A percentile compares a stretch with the other conserved stretches of the same genome.
Conservation (phyloP, 2,113 vertebrate species). For the Ceyx melanurus region DNA sequence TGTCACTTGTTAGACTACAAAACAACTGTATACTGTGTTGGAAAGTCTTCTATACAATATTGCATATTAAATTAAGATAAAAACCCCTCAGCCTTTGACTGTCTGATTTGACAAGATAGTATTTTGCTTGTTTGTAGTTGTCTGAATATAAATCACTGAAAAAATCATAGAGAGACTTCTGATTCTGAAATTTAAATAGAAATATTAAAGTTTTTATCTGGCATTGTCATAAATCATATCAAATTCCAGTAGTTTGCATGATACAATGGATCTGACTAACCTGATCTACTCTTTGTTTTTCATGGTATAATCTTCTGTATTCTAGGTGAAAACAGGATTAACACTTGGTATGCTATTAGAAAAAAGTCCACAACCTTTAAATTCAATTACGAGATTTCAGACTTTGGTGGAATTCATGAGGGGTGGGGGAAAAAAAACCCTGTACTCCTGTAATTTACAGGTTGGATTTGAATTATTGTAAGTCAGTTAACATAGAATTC, state of each 20-base stretch:
- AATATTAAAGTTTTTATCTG: not conserved
- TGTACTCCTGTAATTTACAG: not conserved
- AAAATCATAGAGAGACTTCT: not conserved
- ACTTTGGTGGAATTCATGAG: not conserved
- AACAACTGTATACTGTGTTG: not conserved
- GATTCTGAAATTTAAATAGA: not conserved
- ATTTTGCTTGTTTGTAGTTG: not conserved
- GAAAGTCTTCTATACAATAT: not conserved
- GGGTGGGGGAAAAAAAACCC: rapidly evolving
- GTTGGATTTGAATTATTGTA: not conserved
- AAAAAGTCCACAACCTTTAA: not conserved
- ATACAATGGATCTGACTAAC: not conserved
- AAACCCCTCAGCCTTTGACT: not conserved
- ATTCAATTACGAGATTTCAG: not conserved
- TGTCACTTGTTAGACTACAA: not conserved
- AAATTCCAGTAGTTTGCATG: not conserved
- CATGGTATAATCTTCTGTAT: rapidly evolving
- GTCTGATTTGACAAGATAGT: not conserved
- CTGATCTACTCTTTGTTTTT: not conserved
- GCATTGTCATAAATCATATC: not conserved
- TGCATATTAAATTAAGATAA: not conserved
- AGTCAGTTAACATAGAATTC: not conserved
- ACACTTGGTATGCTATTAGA: not conserved
- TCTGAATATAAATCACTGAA: not conserved
- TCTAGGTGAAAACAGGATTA: not conserved